Base-by-base conservation (phyloP, 2,113 vertebrate species). In the Cottus gobio region DNA sequence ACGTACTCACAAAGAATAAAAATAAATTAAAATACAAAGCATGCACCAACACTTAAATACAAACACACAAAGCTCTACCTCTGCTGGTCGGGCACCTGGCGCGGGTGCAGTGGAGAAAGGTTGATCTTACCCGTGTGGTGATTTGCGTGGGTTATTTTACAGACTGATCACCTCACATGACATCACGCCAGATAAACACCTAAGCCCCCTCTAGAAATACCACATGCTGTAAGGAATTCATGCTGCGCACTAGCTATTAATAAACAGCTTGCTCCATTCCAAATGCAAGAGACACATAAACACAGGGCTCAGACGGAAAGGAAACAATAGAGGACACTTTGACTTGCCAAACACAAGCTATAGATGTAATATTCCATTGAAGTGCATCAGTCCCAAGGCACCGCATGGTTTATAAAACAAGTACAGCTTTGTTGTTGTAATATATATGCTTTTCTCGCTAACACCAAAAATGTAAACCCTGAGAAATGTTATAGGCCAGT, bases 151-250 rank as follows among this genome's bases (percentile, higher is more conserved):
- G 72, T 90, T 81, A 86, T 67, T 84, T 80, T 80, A 78, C 82
- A 90, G 84, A 86, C 89, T 54, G 85, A 82, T 88, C 82, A 72
- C 65, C 85, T 88, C 82, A 72, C 65, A 66, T 75, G 56, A 73
- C 79, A 80, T 87, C 72, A 74, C 44, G 63, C 57, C 72, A 63
- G 84, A 88, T 90, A 88, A 89, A 88, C 85, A 85, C 63, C 34
- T 84, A 86, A 88, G 80, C 72, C 73, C 26, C 24, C 50, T 74
- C 80, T 90, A 90, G 89, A 89, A 90, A 90, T 93, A 93, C 22
- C 60, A 61, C 74, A 30, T 9, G 57, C 60, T 66, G 48, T 42
- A 34, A 50, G 72, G 54, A 82, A 83, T 85, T 83, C 72, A 75
- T 60, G 31, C 69, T 64, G 22, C 8, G 0, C 18, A 52, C 31